phyloP scores from a whole-genome alignment of 1,140 invertebrate species.

The Wasmannia auropunctata region DNA sequence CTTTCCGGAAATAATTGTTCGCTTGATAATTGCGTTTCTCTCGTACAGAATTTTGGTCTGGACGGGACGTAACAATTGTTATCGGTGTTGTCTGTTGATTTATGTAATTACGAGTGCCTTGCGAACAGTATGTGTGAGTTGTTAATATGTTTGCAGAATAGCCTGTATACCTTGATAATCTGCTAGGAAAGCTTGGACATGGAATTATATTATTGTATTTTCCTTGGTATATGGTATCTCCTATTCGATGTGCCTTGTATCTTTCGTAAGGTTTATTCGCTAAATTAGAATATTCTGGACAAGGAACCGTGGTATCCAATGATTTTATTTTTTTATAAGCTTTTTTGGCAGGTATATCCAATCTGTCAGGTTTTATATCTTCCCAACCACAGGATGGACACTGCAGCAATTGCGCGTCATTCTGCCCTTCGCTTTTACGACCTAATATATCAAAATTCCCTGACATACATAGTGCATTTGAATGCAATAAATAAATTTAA shows the following conservation, averaged over 20 bases:
- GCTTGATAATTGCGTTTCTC: neutral
- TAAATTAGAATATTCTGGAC: neutral
- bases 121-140: neutral
- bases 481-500: slow-evolving; percentile 1
- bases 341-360: neutral
- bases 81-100: neutral
- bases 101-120: neutral
- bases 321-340: neutral
- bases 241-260: neutral
- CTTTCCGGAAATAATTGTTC: neutral
- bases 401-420: slow-evolving; percentile 17
- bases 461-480: neutral
- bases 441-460: neutral
- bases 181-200: neutral
- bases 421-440: neutral
- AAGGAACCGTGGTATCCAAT: neutral
- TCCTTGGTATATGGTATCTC: neutral
- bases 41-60: neutral
- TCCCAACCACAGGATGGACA: slow-evolving; percentile 63
- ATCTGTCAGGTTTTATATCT: neutral
- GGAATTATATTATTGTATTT: neutral
- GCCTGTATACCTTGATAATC: neutral
- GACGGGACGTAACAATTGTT: neutral
- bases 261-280: neutral
- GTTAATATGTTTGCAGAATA: neutral